phyloP scores from a whole-genome alignment of 2,888 invertebrate genomes.

The Blera fallax region DNA sequence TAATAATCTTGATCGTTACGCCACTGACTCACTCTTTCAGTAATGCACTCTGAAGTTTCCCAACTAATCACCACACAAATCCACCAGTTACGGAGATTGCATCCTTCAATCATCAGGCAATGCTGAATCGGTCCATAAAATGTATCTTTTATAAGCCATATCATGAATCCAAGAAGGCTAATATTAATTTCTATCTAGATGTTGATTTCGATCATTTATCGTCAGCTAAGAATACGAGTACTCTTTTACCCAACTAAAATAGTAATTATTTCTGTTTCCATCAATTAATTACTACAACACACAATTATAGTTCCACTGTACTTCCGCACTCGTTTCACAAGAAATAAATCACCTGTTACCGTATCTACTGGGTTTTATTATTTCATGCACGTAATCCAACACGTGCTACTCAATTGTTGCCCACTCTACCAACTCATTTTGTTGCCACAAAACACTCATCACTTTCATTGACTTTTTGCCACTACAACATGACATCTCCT shows the following conservation, averaged over 20 bases:
- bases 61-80: too few relatives aligned
- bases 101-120: too few relatives aligned
- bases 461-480: constrained; percentile 22
- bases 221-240: too few relatives aligned
- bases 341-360: background rate
- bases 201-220: background rate
- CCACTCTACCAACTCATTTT: background rate
- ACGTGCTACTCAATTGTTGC: background rate
- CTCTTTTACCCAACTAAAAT: too few relatives aligned
- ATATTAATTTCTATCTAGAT: too few relatives aligned
- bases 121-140: too few relatives aligned
- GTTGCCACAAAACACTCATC: background rate
- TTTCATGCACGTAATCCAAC: background rate
- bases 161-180: too few relatives aligned
- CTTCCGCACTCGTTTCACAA: background rate
- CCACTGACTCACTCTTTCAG: too few relatives aligned
- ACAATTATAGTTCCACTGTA: background rate
- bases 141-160: too few relatives aligned
- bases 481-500: constrained; percentile 7
- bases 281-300: background rate
- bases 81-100: too few relatives aligned
- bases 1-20: too few relatives aligned
- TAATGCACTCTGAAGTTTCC: too few relatives aligned
- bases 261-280: background rate
- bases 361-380: background rate